These are phyloP conservation scores for Caretta caretta DNA, from an alignment of 2,113 vertebrate genomes.

Conservation along the genomic window DNA sequence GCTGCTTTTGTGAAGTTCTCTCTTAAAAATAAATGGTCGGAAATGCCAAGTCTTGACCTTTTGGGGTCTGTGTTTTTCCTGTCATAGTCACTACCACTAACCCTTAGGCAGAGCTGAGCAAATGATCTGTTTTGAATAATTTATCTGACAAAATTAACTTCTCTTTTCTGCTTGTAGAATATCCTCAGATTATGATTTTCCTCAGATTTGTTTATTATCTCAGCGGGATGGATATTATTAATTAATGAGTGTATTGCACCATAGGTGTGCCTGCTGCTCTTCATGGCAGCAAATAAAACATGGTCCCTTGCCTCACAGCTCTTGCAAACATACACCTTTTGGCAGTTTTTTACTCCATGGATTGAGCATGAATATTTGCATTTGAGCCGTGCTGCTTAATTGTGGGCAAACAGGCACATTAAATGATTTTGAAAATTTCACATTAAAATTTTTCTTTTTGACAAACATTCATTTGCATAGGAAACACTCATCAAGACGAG, in stretches of 20 bases:
- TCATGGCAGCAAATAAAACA: background rate
- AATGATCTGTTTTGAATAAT: background rate
- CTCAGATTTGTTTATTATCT: background rate
- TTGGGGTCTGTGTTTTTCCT: background rate
- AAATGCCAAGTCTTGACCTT: background rate
- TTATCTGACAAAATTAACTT: background rate
- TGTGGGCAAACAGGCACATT: too few species aligned
- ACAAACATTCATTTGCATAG: background rate
- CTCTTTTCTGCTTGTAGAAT: background rate
- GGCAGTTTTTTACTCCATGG: background rate
- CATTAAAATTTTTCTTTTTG: background rate
- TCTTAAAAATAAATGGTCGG: background rate
- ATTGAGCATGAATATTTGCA: too few species aligned
- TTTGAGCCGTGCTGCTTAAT: too few species aligned
- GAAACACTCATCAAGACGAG: background rate
- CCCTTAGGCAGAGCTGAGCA: background rate
- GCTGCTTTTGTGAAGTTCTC: background rate
- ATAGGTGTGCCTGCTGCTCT: background rate
- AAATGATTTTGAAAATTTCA: background rate
- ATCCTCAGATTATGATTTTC: background rate
- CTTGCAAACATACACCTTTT: background rate
- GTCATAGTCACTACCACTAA: background rate
- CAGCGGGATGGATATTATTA: background rate
- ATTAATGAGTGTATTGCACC: background rate
- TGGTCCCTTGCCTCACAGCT: background rate